These are phyloP conservation scores for Mixornis gularis DNA, from an alignment of 2,113 vertebrate genomes.

Conservation along the genomic window DNA sequence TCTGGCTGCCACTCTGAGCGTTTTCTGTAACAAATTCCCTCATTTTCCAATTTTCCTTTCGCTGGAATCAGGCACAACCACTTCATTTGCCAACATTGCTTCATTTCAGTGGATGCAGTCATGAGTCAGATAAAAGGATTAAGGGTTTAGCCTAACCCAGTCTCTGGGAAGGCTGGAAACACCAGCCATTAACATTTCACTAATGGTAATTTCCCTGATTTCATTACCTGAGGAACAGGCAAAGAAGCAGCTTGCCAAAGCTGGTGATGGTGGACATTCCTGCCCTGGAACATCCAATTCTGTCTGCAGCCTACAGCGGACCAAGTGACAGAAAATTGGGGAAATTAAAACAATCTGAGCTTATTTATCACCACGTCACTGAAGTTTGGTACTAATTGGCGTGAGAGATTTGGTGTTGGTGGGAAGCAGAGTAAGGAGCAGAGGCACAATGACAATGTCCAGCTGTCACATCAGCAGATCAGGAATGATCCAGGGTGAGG, in stretches of 20 bases:
- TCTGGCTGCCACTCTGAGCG: not conserved
- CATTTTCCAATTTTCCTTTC: not conserved
- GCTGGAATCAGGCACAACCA: not conserved
- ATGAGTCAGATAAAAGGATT: not conserved
- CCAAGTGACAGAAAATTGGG: not conserved
- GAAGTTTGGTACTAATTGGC: not conserved
- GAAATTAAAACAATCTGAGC: not conserved
- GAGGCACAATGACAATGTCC: not conserved
- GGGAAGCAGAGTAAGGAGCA: not conserved
- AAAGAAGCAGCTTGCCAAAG: not conserved
- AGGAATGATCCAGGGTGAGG: not conserved
- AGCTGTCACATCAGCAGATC: not conserved
- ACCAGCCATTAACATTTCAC: not conserved
- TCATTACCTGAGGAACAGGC: not conserved
- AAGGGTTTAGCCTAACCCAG: not conserved
- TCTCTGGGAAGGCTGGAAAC: not conserved
- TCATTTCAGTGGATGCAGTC: not conserved
- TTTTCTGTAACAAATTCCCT: conserved; percentile 7
- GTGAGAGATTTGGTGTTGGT: not conserved
- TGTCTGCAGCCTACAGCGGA: not conserved
- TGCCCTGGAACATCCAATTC: not conserved
- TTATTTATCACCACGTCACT: not conserved
- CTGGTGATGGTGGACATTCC: not conserved
- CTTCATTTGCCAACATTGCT: not conserved
- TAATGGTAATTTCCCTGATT: not conserved